Evolutionary conservation across 2,113 vertebrate species (phyloP).

Genomic region (Silurus glanis): DNA sequence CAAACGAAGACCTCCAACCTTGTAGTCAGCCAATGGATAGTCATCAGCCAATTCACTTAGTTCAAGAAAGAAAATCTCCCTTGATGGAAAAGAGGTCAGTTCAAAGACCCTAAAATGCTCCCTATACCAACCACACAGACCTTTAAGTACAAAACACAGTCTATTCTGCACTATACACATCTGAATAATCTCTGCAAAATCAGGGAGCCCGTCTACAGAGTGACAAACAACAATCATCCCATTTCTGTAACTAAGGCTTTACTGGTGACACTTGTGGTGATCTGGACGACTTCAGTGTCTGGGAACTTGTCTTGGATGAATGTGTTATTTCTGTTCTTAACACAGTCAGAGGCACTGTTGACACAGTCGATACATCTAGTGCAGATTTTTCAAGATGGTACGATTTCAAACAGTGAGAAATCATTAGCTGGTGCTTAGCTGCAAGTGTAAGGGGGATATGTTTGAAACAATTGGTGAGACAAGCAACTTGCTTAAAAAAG

Average conservation of each 20-base stretch:
- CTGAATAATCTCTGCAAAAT: not conserved
- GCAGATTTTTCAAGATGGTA: not conserved
- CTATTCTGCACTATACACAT: not conserved
- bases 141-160: not conserved
- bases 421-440: not conserved
- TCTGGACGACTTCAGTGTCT: not conserved
- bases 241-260: not conserved
- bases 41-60: not conserved
- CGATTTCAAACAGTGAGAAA: not conserved
- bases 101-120: not conserved
- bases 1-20: not conserved
- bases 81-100: not conserved
- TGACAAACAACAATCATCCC: not conserved
- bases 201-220: not conserved
- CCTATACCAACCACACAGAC: not conserved
- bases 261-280: not conserved
- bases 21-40: not conserved
- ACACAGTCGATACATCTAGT: not conserved
- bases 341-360: not conserved
- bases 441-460: not conserved
- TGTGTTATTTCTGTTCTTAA: not conserved
- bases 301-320: not conserved
- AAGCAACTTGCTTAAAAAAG: no score
- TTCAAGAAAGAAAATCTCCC: not conserved
- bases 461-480: not conserved